Evolutionary conservation across 2,113 vertebrate species (phyloP), one percentile per base, ranked within the genome.

Genomic region (Antechinus stuartii): DNA sequence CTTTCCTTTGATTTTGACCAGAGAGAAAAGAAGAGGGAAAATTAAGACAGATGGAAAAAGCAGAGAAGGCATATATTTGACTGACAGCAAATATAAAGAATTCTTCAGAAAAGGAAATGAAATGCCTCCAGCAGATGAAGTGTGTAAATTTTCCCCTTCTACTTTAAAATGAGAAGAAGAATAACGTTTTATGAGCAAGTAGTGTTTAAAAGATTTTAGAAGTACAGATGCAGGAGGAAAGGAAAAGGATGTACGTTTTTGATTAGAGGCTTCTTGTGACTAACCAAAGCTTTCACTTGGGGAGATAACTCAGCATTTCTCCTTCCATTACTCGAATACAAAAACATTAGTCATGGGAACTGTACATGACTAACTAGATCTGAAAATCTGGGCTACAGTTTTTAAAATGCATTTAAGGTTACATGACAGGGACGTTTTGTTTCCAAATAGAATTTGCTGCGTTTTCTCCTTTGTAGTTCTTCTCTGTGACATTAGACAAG

Each of bases 81-180:
- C 91, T 97, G 91, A 95, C 93, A 91, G 96, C 92, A 94, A 96
- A 91, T 90, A 76, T 89, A 91, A 93, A 93, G 91, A 96, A 54
- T 27, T 52, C 95, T 95, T 96, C 61, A 93, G 91, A 96, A 47
- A 96, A 96, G 96, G 96, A 98, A 96, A 94, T 91, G 92, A 93
- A 93, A 52, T 95, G 90, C 96, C 92, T 96, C 91, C 92, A 89
- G 92, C 61, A 95, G 92, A 95, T 93, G 91, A 94, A 93, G 53
- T 90, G 61, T 93, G 91, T 92, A 90, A 90, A 93, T 90, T 95
- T 96, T 93, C 12, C 76, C 12, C 89, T 50, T 96, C 46, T 27
- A 54, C 84, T 93, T 89, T 16, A 92, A 95, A 68, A 26, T 54
- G 91, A 90, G 52, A 93, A 57, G 42, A 92, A 55, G 56, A 84